phyloP scores from a whole-genome alignment of 1,140 invertebrate species.

The Euura lappo region DNA sequence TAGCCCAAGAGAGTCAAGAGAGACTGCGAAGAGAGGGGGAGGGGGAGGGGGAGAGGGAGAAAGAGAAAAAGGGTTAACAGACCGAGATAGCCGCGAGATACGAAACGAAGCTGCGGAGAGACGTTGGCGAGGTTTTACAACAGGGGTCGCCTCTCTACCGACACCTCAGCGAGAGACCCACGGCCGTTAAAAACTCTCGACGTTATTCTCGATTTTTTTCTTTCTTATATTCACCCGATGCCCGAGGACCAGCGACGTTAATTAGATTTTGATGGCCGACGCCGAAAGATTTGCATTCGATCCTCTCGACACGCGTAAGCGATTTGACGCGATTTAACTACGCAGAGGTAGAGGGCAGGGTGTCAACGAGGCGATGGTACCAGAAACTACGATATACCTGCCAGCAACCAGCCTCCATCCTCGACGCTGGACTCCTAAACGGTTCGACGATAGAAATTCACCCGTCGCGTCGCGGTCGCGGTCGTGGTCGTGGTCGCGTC shows the following conservation, averaged over 20 bases:
- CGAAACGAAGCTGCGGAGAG: conserved; percentile 12
- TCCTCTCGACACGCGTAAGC: background rate
- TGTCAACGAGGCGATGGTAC: no score
- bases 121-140: conserved; percentile 11
- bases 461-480: conserved; percentile 41
- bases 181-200: conserved; percentile 39
- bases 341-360: no score
- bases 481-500: conserved; percentile 7
- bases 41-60: conserved; percentile 25
- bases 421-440: background rate
- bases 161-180: conserved; percentile 42
- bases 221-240: conserved; percentile 27
- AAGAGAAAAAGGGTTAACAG: conserved; percentile 27
- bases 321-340: no score
- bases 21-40: conserved; percentile 5
- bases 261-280: conserved; percentile 58
- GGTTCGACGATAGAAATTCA: conserved; percentile 38
- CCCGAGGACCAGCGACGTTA: conserved; percentile 38
- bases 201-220: conserved; percentile 24
- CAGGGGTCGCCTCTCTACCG: conserved; percentile 32
- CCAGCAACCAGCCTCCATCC: no score
- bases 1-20: background rate
- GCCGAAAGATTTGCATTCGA: conserved; percentile 54
- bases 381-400: no score
- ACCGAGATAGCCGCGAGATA: conserved; percentile 23